Conservation (phyloP, 2,888 invertebrate species). For the Noctua pronuba region DNA sequence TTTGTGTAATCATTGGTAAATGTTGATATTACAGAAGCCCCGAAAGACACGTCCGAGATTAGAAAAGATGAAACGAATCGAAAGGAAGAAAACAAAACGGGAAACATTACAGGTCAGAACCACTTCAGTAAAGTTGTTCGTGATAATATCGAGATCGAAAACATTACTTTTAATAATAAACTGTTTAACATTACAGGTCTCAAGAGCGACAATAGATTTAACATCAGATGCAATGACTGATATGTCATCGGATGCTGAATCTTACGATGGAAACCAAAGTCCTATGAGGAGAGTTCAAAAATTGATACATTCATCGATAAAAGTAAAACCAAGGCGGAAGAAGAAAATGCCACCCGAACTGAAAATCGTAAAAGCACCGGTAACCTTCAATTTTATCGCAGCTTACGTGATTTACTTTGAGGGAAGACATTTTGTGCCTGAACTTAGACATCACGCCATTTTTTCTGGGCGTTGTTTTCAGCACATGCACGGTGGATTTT, state of each 20-base stretch:
- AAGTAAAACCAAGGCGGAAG: conserved; percentile 84
- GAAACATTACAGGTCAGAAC: conserved; percentile 90
- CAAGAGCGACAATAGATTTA: conserved; percentile 90
- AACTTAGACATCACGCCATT: conserved; percentile 23
- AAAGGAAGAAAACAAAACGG: conserved; percentile 87
- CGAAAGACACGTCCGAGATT: conserved; percentile 82
- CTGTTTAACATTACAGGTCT: conserved; percentile 82
- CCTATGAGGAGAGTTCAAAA: conserved; percentile 86
- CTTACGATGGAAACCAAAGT: conserved; percentile 85
- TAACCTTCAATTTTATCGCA: conserved; percentile 67
- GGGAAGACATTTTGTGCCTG: conserved; percentile 14
- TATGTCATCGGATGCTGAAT: conserved; percentile 91
- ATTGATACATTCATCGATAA: conserved; percentile 80
- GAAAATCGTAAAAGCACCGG: conserved; percentile 87
- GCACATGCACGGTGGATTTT: conserved; percentile 10
- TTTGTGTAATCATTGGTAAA: neutral
- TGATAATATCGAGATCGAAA: neutral
- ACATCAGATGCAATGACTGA: conserved; percentile 93
- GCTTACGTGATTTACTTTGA: conserved; percentile 19
- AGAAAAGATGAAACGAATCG: conserved; percentile 86
- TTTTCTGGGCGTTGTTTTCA: conserved; percentile 8
- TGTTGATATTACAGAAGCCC: conserved; percentile 77
- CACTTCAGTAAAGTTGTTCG: conserved; percentile 28
- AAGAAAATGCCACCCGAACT: conserved; percentile 90
- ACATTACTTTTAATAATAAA: conserved; percentile 49